A percentile compares a stretch with the other conserved stretches of the same genome.
These are phyloP conservation scores for Bellardia bayeri DNA, from an alignment of 2,888 invertebrate genomes.

Conservation along the genomic window DNA sequence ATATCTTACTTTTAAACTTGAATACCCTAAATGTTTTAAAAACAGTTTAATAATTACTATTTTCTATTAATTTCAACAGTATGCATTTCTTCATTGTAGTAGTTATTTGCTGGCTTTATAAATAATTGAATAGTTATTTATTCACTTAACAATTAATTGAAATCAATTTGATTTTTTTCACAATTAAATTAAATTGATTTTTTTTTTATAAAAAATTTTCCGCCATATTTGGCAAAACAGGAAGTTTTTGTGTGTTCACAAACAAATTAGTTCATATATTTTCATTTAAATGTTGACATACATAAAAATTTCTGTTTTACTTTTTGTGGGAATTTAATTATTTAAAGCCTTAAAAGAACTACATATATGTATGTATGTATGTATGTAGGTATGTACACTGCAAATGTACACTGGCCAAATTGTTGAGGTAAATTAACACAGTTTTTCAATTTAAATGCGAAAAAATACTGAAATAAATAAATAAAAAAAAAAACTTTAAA, in stretches of 20 bases:
- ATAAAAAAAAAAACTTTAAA: neutral
- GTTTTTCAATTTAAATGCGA: neutral
- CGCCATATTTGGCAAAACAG: constrained; percentile 23
- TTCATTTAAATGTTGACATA: constrained; percentile 1
- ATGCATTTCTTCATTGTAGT: too few species aligned
- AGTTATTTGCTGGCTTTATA: too few species aligned
- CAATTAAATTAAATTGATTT: constrained; percentile 26
- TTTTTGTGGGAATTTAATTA: neutral
- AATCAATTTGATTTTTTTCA: neutral
- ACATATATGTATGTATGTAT: neutral
- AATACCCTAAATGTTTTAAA: too few species aligned
- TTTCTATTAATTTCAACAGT: too few species aligned
- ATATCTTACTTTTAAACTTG: too few species aligned
- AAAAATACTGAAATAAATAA: neutral
- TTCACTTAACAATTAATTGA: neutral
- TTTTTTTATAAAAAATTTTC: neutral
- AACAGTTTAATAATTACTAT: too few species aligned
- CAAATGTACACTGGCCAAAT: neutral
- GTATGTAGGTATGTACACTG: neutral
- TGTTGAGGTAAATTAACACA: neutral
- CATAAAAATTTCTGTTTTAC: neutral
- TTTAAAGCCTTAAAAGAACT: neutral
- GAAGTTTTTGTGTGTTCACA: constrained; percentile 9
- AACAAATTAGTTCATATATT: neutral
- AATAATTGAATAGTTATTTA: neutral